Evolutionary conservation across 2,888 invertebrate species (phyloP).

Genomic region (Kryphioiulus occultus): DNA sequence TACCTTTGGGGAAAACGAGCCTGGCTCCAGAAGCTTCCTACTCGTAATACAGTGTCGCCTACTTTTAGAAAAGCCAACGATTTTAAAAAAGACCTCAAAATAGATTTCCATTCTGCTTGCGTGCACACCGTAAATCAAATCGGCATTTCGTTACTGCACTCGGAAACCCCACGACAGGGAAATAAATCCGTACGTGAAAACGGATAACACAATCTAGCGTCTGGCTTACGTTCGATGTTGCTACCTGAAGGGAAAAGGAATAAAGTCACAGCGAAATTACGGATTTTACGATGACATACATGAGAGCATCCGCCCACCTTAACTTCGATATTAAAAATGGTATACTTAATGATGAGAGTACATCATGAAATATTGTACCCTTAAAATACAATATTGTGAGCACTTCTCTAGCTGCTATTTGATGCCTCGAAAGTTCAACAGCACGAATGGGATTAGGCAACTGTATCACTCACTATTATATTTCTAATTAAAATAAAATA

Average conservation of each 20-base stretch:
- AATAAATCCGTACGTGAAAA: not conserved
- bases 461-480: no score
- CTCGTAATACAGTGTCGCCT: not conserved
- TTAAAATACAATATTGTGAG: no score
- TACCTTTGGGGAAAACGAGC: not conserved
- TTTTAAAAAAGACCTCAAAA: not conserved
- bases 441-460: no score
- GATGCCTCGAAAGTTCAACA: no score
- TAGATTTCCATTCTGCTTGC: not conserved
- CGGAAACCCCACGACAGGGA: not conserved
- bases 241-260: not conserved
- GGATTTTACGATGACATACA: not conserved
- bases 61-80: not conserved
- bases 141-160: not conserved
- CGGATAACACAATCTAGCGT: not conserved
- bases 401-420: no score
- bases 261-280: not conserved
- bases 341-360: no score
- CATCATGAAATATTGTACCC: no score
- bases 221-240: not conserved
- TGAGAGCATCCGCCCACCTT: not conserved
- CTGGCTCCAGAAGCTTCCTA: not conserved
- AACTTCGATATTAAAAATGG: not conserved
- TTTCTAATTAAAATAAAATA: no score
- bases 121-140: not conserved